Evolutionary conservation across 2,888 invertebrate species (phyloP).

Genomic region (Dioctria linearis): DNA sequence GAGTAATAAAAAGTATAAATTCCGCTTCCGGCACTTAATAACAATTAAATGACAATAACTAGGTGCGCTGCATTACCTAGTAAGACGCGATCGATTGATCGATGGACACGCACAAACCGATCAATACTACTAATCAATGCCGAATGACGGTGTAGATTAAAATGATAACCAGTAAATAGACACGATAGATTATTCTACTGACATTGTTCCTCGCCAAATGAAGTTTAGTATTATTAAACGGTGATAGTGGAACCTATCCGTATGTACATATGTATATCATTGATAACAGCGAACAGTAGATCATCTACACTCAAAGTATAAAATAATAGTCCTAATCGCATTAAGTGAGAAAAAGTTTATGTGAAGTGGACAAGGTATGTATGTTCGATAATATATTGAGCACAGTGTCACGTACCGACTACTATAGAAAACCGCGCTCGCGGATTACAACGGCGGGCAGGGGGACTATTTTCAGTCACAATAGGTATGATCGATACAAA

Average conservation of each 20-base stretch:
- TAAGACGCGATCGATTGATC: background rate
- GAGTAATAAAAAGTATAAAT: slow-evolving; percentile 40
- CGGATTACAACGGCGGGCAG: background rate
- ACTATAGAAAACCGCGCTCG: background rate
- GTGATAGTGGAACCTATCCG: background rate
- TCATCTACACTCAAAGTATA: slow-evolving; percentile 1
- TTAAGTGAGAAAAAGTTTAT: background rate
- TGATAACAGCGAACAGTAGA: slow-evolving; percentile 7
- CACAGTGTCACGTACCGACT: background rate
- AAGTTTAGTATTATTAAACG: slow-evolving; percentile 12
- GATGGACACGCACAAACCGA: background rate
- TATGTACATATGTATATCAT: background rate
- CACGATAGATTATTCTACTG: background rate
- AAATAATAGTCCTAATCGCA: background rate
- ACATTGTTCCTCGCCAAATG: background rate
- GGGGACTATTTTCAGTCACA: background rate
- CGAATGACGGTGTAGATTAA: slow-evolving; percentile 19
- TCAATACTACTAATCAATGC: background rate
- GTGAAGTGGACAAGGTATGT: background rate
- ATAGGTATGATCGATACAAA: slow-evolving; percentile 4
- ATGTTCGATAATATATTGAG: background rate
- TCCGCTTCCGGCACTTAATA: slow-evolving; percentile 54
- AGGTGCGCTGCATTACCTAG: slow-evolving; percentile 19
- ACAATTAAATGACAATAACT: slow-evolving; percentile 42
- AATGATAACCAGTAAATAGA: slow-evolving; percentile 9